Evolutionary conservation across 2,888 invertebrate species (phyloP), one percentile per base, ranked within the genome.

Genomic region (Meta bourneti): DNA sequence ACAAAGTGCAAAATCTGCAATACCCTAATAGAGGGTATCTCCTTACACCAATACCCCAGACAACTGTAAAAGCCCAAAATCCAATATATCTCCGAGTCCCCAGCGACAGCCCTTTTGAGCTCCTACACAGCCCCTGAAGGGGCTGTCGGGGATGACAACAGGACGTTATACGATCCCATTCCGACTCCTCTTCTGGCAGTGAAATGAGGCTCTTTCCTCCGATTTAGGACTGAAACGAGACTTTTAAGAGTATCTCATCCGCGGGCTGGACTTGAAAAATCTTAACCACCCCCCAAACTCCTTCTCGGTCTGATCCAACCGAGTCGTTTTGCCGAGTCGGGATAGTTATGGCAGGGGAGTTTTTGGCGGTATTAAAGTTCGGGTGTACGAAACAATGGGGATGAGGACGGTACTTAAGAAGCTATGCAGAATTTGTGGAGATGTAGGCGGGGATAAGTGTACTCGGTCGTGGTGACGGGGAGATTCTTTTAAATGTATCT

Each of bases 161-260:
- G 48, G 61, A 69, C 85, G 74, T 75, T 85, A 85, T 85, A 85
- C 69, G 85, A 85, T 34, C 48, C 77, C 69, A 69, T 77, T 85
- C 48, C 34, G 48, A 69, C 20, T 61, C 54, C 54, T 71, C 54
- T 20, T 49, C 16, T 7, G 83, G 13, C 75, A 48, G 20, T 75
- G 54, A 77, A 85, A 85, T 85, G 85, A 49, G 54, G 6, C 71
- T 52, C 34, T 74, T 2, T 52, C 11, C 34, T 34, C 54, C 54
- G 74, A 34, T 83, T 83, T 74, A 83, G 74, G 54, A 51, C n/a
- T 77, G 54, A 61, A 48, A 77, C 49, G 54, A 85, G 49, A 77
- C 85, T 49, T 77, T 84, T 77, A 85, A 54, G 52, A 75, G 11
- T 11, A 9, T 71, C 54, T 20, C 51, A 20, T 80, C 61, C 48